phyloP scores from a whole-genome alignment of 2,797 vertebrate genomes.

The Leptodactylus fallax region DNA sequence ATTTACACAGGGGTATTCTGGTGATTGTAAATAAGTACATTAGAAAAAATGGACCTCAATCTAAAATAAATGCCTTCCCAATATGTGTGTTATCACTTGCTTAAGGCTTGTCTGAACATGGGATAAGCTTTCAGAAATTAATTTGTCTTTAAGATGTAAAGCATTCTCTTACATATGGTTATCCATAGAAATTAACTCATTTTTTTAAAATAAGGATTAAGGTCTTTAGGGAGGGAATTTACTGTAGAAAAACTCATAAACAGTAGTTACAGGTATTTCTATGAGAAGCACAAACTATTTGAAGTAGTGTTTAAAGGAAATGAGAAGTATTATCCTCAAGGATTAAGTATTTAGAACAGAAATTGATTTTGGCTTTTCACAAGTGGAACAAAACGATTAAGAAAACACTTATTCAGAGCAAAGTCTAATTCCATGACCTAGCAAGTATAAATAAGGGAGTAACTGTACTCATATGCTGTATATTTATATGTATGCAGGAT shows the following conservation, averaged over 20 bases:
- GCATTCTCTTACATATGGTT: neutral
- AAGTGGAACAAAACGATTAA: slow-evolving; percentile 32
- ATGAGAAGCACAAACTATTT: neutral
- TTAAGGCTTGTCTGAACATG: neutral
- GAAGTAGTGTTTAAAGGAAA: slow-evolving; percentile 27
- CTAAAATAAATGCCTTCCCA: neutral
- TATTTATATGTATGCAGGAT: neutral
- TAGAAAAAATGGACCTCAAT: neutral
- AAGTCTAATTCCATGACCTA: slow-evolving; percentile 14
- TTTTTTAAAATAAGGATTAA: slow-evolving; percentile 30
- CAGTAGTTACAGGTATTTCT: slow-evolving; percentile 12
- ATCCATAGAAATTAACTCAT: neutral
- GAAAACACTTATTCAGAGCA: slow-evolving; percentile 21
- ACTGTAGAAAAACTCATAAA: neutral
- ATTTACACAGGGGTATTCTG: neutral
- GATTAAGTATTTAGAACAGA: slow-evolving; percentile 42
- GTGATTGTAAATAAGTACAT: neutral
- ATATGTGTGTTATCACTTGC: neutral
- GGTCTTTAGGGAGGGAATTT: neutral
- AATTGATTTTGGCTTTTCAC: slow-evolving; percentile 14
- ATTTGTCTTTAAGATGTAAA: no score
- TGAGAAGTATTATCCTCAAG: slow-evolving; percentile 28
- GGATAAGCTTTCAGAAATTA: neutral
- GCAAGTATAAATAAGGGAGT: neutral
- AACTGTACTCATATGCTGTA: neutral